A percentile compares a stretch with the other conserved stretches of the same genome.
Evolutionary conservation across 1,140 invertebrate species (phyloP).

Genomic region (Temnothorax curvispinosus): DNA sequence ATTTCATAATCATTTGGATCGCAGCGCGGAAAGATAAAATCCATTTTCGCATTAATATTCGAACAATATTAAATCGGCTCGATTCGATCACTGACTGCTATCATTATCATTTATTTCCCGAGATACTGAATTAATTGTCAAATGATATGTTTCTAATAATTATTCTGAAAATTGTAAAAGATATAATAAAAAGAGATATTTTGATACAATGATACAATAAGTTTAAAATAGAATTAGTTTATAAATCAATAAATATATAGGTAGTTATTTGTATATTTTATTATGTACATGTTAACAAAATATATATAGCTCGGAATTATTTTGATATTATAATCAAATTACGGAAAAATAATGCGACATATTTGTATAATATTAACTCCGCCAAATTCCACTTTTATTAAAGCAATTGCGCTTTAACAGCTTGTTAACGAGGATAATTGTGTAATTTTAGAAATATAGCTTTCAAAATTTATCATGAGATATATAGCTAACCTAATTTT

Average conservation of each 20-base stretch:
- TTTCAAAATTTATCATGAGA: neutral
- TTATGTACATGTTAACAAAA: constrained; percentile 28
- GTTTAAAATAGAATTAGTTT: constrained; percentile 48
- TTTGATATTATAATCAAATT: neutral
- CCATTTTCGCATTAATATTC: constrained; percentile 27
- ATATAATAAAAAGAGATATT: neutral
- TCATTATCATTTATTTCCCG: constrained; percentile 36
- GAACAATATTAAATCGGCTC: constrained; percentile 7
- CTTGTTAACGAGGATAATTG: neutral
- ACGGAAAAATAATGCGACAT: constrained; percentile 29
- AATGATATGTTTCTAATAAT: neutral
- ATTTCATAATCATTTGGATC: constrained; percentile 38
- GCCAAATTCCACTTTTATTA: constrained; percentile 19
- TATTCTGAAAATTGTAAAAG: neutral
- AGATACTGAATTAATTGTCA: constrained; percentile 28
- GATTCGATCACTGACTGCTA: neutral
- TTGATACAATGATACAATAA: neutral
- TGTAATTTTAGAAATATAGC: constrained; percentile 17
- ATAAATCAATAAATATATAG: constrained; percentile 64
- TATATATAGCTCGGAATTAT: constrained; percentile 28
- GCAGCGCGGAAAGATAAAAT: constrained; percentile 29
- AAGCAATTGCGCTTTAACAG: neutral
- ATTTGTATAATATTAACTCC: constrained; percentile 37
- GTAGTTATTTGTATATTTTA: neutral
- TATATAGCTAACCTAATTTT: neutral